These are phyloP conservation scores for Prinia subflava DNA, from an alignment of 2,113 vertebrate genomes.

Conservation along the genomic window DNA sequence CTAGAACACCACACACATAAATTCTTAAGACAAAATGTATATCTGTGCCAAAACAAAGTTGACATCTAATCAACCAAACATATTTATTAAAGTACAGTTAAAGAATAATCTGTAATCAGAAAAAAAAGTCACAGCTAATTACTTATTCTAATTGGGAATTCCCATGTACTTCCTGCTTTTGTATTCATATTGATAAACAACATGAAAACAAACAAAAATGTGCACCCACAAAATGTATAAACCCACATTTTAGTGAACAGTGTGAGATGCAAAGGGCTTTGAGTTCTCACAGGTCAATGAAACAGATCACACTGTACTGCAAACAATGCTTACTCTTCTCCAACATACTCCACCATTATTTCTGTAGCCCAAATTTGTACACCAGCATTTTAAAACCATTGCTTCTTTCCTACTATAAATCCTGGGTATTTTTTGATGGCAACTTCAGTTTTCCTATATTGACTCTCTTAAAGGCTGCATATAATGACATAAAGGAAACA, in stretches of 20 bases:
- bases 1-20: constrained; percentile 74
- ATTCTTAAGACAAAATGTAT: constrained; percentile 78
- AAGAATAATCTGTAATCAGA: constrained; percentile 35
- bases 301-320: not conserved
- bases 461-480: not conserved
- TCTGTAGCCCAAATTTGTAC: not conserved
- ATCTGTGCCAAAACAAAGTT: constrained; percentile 70
- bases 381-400: not conserved
- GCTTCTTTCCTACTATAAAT: not conserved
- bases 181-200: not conserved
- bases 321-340: not conserved
- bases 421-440: not conserved
- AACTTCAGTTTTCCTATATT: not conserved
- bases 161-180: not conserved
- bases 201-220: not conserved
- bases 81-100: constrained; percentile 67
- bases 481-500: not conserved
- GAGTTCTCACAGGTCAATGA: not conserved
- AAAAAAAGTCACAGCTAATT: not conserved
- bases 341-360: not conserved
- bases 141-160: constrained; percentile 10
- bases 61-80: constrained; percentile 78
- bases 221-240: not conserved
- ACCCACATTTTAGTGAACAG: not conserved
- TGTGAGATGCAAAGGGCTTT: not conserved